Evolutionary conservation across 2,113 vertebrate genomes (phyloP).

Genomic region (Python bivittatus): DNA sequence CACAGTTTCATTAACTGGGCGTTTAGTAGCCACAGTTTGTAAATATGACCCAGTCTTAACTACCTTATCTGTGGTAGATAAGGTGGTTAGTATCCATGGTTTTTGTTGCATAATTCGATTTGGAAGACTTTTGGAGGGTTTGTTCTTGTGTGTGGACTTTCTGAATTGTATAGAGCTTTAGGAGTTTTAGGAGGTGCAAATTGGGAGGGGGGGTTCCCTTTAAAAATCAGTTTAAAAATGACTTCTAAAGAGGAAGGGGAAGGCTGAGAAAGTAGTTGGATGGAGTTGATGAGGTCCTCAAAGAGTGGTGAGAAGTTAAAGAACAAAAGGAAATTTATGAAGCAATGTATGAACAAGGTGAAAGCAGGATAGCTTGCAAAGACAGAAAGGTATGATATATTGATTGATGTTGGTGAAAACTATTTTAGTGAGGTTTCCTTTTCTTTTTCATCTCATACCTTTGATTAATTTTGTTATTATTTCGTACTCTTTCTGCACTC

Average conservation of each 20-base stretch:
- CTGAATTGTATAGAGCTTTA: no score
- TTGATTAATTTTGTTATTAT: background rate
- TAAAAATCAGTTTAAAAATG: background rate
- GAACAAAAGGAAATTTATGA: background rate
- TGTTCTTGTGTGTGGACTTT: no score
- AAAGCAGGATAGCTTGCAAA: background rate
- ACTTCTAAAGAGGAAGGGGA: background rate
- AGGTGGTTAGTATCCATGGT: no score
- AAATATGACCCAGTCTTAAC: no score
- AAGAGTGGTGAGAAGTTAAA: background rate
- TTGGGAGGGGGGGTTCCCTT: background rate
- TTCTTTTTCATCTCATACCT: background rate
- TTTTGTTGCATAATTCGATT: no score
- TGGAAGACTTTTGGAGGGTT: no score
- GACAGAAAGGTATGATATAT: background rate
- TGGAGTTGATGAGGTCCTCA: background rate
- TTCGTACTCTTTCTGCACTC: background rate
- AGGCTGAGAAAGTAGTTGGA: background rate
- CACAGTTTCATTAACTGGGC: no score
- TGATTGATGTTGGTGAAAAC: background rate
- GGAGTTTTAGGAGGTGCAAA: background rate
- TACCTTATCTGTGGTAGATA: no score
- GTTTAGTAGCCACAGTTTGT: no score
- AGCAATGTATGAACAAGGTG: background rate
- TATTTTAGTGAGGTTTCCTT: background rate